Evolutionary conservation across 64 coral and sea anemone species (phyloP).

Genomic region (Dendrophyllia cribrosa): DNA sequence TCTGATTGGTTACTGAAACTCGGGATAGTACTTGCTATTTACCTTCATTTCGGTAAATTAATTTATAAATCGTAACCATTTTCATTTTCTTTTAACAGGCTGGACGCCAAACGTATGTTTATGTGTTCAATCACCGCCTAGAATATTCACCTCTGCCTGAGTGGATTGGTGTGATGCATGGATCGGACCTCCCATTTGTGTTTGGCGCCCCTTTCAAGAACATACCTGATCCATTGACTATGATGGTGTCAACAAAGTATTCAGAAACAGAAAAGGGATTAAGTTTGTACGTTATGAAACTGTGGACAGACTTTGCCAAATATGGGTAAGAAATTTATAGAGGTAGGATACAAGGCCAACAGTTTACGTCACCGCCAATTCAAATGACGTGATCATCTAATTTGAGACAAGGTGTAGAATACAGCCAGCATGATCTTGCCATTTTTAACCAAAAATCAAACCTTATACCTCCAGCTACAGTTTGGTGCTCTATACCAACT

Average conservation of each 20-base stretch:
- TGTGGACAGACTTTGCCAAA: slow-evolving; percentile 76
- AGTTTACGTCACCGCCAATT: no score
- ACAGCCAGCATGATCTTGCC: no score
- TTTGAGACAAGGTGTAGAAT: no score
- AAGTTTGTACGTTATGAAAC: slow-evolving; percentile 54
- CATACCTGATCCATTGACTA: not conserved
- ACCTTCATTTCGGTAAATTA: no score
- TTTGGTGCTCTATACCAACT: no score
- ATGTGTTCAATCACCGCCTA: slow-evolving; percentile 61
- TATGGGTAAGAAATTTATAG: slow-evolving; percentile 30
- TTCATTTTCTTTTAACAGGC: not conserved
- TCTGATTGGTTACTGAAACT: no score
- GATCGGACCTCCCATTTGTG: slow-evolving; percentile 44
- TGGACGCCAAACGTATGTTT: slow-evolving; percentile 41
- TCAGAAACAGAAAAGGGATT: slow-evolving; percentile 67
- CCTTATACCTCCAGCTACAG: no score
- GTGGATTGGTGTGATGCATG: slow-evolving; percentile 65
- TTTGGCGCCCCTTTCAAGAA: slow-evolving; percentile 63
- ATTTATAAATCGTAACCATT: not conserved
- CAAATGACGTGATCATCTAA: no score
- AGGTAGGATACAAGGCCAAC: no score
- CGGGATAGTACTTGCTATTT: no score
- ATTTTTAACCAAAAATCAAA: no score
- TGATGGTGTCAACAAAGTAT: not conserved
- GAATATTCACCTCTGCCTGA: slow-evolving; percentile 45